These are phyloP conservation scores for Eumaeus atala DNA, from an alignment of 1,140 invertebrate species.

Conservation along the genomic window DNA sequence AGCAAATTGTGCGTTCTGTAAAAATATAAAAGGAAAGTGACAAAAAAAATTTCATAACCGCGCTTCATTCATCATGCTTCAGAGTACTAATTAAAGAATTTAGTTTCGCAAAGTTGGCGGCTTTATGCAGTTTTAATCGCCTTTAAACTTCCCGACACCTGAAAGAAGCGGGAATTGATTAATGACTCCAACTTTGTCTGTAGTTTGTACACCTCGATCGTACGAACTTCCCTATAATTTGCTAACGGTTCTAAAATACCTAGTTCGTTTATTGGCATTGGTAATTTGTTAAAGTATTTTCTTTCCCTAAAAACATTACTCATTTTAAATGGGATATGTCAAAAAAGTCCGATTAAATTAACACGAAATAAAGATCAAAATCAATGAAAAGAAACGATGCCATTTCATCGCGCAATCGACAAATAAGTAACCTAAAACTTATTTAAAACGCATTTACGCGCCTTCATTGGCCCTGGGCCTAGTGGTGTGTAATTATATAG, in stretches of 20 bases:
- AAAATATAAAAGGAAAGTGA: not conserved
- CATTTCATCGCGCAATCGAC: too few species aligned
- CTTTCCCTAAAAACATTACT: too few species aligned
- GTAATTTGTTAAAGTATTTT: not conserved
- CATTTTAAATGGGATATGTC: too few species aligned
- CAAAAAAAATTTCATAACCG: not conserved
- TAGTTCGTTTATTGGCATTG: conserved; percentile 1
- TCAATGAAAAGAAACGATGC: too few species aligned
- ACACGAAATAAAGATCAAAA: too few species aligned
- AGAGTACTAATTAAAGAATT: conserved; percentile 23
- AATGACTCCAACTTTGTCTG: conserved; percentile 22
- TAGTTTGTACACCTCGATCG: conserved; percentile 2
- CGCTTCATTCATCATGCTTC: conserved; percentile 18
- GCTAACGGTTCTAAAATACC: conserved; percentile 7
- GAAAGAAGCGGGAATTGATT: conserved; percentile 34
- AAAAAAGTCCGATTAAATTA: too few species aligned
- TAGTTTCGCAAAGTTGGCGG: conserved; percentile 23
- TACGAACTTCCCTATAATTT: conserved; percentile 24
- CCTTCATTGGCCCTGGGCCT: too few species aligned
- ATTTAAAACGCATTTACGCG: too few species aligned
- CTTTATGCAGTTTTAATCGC: conserved; percentile 34
- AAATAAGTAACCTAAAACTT: too few species aligned
- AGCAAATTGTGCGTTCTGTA: conserved; percentile 1
- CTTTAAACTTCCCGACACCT: conserved; percentile 30
- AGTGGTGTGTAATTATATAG: too few species aligned